phyloP scores from a whole-genome alignment of 2,888 invertebrate species.

The Sphaeridia pumilis region DNA sequence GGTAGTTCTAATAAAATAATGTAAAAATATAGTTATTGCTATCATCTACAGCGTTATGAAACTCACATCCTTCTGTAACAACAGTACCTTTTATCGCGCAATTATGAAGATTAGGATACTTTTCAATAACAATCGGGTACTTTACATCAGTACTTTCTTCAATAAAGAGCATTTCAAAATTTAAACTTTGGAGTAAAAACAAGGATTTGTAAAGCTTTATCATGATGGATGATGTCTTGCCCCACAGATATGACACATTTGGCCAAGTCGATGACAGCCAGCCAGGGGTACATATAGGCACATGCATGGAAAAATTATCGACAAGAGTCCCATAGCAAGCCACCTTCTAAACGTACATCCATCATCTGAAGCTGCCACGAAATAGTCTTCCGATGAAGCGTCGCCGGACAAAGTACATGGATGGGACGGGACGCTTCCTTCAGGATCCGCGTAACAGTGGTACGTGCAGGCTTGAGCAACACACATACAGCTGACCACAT shows the following conservation, averaged over 20 bases:
- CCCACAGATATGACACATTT: constrained; percentile 68
- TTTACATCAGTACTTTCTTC: no score
- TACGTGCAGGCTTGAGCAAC: constrained; percentile 56
- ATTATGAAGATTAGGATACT: no score
- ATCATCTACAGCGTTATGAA: no score
- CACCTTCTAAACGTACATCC: constrained; percentile 65
- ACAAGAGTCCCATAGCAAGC: constrained; percentile 72
- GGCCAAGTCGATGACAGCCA: constrained; percentile 70
- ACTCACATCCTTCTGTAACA: no score
- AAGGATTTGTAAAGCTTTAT: no score
- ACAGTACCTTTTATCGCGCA: no score
- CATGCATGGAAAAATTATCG: constrained; percentile 79
- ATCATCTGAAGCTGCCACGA: constrained; percentile 42
- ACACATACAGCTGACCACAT: constrained; percentile 65
- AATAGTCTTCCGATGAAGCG: background rate
- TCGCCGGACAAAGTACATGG: constrained; percentile 45
- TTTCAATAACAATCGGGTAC: no score
- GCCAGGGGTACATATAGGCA: constrained; percentile 85
- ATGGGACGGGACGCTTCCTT: constrained; percentile 72
- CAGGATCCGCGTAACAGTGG: constrained; percentile 84
- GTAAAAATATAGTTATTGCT: no score
- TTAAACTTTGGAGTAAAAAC: no score
- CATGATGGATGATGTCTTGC: constrained; percentile 53
- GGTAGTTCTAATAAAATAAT: no score
- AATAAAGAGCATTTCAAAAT: no score